Evolutionary conservation across 2,113 vertebrate species (phyloP).

Genomic region (Pardalotus punctatus): DNA sequence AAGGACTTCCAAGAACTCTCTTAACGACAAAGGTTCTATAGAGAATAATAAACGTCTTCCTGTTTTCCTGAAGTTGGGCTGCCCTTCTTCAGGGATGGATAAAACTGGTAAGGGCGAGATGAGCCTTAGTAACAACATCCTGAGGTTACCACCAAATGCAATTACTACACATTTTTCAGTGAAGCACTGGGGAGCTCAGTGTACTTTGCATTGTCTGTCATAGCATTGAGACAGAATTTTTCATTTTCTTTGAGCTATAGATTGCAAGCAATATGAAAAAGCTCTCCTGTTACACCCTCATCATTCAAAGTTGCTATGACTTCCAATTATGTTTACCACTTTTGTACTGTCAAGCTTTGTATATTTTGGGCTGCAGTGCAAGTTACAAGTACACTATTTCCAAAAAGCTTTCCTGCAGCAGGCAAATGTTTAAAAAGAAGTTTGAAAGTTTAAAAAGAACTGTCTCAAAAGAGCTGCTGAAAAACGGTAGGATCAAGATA

Average conservation of each 20-base stretch:
- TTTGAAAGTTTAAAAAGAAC: neutral
- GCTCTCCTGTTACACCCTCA: neutral
- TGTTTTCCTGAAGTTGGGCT: neutral
- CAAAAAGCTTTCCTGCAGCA: neutral
- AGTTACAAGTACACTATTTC: neutral
- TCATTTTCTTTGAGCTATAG: neutral
- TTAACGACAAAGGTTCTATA: neutral
- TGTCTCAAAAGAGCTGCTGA: neutral
- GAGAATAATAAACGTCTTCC: neutral
- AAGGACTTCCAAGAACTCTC: neutral
- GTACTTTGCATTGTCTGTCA: neutral
- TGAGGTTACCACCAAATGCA: neutral
- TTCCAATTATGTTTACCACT: neutral
- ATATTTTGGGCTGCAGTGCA: neutral
- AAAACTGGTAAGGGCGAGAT: neutral
- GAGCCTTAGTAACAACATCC: neutral
- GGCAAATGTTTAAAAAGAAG: neutral
- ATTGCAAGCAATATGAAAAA: neutral
- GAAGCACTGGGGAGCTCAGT: neutral
- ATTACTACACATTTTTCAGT: neutral
- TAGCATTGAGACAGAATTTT: accelerated
- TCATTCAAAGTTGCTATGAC: neutral
- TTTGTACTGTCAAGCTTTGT: neutral
- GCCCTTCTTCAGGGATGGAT: neutral
- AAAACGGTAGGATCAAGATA: neutral